Evolutionary conservation across 1,140 invertebrate species (phyloP), one percentile per base, ranked within the genome.

Genomic region (Brachionus rotundiformis): DNA sequence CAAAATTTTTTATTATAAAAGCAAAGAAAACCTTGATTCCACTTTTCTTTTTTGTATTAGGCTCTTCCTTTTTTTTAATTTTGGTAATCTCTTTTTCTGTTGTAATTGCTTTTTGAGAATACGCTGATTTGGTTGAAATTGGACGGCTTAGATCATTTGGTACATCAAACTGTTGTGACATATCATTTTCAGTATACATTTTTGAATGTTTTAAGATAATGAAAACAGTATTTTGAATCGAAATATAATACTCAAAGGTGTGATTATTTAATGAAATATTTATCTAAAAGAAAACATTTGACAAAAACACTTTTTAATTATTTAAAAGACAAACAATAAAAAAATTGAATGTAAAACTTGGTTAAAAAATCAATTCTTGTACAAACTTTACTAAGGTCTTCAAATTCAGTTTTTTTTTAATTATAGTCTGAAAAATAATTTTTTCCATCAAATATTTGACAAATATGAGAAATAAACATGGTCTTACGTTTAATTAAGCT

Each of bases 1-100:
- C 95, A 7, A 97, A 92, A 89, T 96, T 95, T 86, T 93, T 95
- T 89, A 97, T 96, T 13, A 73, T 71, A 41, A 82, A 82, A 7
- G n/a, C 11, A 11, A 68, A 13, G 23, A 47, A 29, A 8, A 19
- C 11, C 11, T 31, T 29, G 3, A 65, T 19, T 13, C 13, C 59
- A 19, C 41, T 71, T 65, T 71, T 54, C 27, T 54, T 68, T 23
- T 73, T 73, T 7, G 68, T 36, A 23, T 73, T 31, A 13, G 31
- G 16, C 13, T 44, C 8, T 31, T 73, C 23, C 19, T 2, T 2
- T 44, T 73, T 73, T 44, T 44, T 6, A 23, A 3, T 73, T 44
- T 27, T 2, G 13, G 23, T 19, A 6, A 4, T 44, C 4, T 47
- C 27, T 23, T 7, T 31, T n/a, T 73, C 39, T 25, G 10, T 44